Conservation (phyloP, 2,797 vertebrate species). For the Florisuga fusca region DNA sequence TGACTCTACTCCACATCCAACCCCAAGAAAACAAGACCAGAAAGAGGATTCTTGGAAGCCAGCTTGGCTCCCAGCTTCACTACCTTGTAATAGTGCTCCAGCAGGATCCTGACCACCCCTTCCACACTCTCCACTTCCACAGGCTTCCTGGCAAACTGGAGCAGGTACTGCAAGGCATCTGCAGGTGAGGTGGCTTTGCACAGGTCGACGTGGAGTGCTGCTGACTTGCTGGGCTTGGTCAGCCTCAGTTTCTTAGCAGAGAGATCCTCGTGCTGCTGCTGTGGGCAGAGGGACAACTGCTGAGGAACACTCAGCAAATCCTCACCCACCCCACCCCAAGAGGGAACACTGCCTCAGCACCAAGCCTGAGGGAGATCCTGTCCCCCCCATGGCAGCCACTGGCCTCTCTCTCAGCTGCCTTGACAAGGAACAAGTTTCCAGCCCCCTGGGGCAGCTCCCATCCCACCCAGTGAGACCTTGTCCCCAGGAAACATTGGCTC, state of each 20-base stretch:
- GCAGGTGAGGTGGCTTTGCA: constrained; percentile 92
- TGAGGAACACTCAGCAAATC: background rate
- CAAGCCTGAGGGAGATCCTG: background rate
- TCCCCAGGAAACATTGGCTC: accelerated
- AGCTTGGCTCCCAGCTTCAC: background rate
- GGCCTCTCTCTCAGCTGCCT: accelerated
- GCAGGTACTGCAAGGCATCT: constrained; percentile 93
- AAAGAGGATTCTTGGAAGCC: background rate
- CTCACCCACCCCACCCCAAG: background rate
- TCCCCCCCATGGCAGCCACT: accelerated
- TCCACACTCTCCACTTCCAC: constrained; percentile 97
- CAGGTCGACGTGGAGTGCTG: constrained; percentile 93
- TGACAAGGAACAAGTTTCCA: accelerated
- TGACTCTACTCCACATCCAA: background rate
- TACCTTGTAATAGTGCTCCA: constrained; percentile 98
- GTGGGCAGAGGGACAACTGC: background rate
- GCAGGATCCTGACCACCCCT: constrained; percentile 91
- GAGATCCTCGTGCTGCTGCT: constrained; percentile 90
- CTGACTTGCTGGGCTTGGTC: constrained; percentile 97
- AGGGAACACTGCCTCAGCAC: accelerated
- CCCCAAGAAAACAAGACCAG: background rate
- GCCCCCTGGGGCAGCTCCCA: accelerated
- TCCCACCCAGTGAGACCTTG: accelerated
- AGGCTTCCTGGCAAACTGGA: constrained; percentile 92
- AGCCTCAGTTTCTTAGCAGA: constrained; percentile 92